Base-by-base conservation (phyloP, 2,888 invertebrate species). In the Ptilodon capucinus region DNA sequence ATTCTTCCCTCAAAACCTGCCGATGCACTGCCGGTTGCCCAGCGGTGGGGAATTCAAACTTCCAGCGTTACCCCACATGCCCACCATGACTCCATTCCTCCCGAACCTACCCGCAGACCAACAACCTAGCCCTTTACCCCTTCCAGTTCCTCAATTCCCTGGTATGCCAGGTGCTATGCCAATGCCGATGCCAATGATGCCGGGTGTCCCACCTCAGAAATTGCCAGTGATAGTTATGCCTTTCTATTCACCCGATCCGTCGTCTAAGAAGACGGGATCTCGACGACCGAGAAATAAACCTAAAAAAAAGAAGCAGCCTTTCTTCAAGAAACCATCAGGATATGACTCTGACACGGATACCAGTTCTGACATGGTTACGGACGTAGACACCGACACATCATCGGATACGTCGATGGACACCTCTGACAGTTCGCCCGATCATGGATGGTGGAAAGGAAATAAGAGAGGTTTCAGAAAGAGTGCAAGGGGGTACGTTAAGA, bases 221-320 rank as follows among this genome's bases (percentile, higher is more conserved):
- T 60, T 90, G 5, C 90, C 90, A 17, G 86, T 90, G 1, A 86
- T 90, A 13, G 90, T 90, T 0, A 90, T 90, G 90, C 90, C 90
- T 0, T 86, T 88, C 50, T 90, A 90, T 54, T 83, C 86, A 0
- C 89, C 83, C 14, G 88, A 87, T 48, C 64, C 72, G 7, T 40
- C 71, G 4, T 76, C 57, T 42, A 81, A 77, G 48, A 76, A 71
- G 42, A 28, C 55, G 11, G 39, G 25, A 16, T 34, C 52, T 9
- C 41, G 25, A 16, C 40, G 34, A 39, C 48, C 49, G 19, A 46
- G 43, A 23, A 32, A 36, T 38, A 42, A 54, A 47, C 44, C 58
- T 48, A 60, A 61, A 35, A 56, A 61, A 35, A 56, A 55, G 46
- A 62, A 46, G 44, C 34, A 36, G 34, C 41, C 50, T 0, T 30